Evolutionary conservation across 2,888 invertebrate species (phyloP).

Genomic region (Volucella inanis): DNA sequence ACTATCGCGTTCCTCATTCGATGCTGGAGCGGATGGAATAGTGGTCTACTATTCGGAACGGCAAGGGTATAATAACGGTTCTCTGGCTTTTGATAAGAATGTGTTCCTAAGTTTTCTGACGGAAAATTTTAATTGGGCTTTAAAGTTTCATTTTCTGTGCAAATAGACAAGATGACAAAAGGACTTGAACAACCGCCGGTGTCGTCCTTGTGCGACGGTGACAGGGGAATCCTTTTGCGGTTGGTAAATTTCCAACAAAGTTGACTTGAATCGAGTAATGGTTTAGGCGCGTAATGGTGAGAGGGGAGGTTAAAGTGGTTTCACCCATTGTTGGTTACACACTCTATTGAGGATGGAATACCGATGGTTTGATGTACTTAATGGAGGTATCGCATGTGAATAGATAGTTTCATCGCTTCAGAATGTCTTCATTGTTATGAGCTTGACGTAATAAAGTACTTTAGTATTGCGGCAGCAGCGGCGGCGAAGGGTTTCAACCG

Average conservation of each 20-base stretch:
- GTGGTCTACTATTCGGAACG: conserved; percentile 26
- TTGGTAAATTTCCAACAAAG: conserved; percentile 22
- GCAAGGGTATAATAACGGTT: conserved; percentile 28
- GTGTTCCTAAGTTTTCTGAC: conserved; percentile 40
- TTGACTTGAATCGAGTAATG: not conserved
- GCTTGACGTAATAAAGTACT: conserved; percentile 71
- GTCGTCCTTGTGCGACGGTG: not conserved
- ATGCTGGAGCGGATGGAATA: conserved; percentile 1
- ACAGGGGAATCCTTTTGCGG: conserved; percentile 22
- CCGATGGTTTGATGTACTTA: conserved; percentile 71
- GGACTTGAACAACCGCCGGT: conserved; percentile 30
- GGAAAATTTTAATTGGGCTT: conserved; percentile 71
- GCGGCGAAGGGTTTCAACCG: conserved; percentile 35
- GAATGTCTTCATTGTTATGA: conserved; percentile 74
- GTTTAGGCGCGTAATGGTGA: not conserved
- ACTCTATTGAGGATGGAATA: conserved; percentile 70
- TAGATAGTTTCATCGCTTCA: conserved; percentile 71
- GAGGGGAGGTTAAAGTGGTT: conserved; percentile 17
- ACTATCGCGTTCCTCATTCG: not conserved
- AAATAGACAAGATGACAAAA: conserved; percentile 69
- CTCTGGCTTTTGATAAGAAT: conserved; percentile 41
- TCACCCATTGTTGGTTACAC: conserved; percentile 67
- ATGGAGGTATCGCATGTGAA: conserved; percentile 73
- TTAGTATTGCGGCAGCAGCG: conserved; percentile 46
- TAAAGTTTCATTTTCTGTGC: conserved; percentile 58